Evolutionary conservation across 2,797 vertebrate species (phyloP), one percentile per base, ranked within the genome.

Genomic region (Sebastes itinus): DNA sequence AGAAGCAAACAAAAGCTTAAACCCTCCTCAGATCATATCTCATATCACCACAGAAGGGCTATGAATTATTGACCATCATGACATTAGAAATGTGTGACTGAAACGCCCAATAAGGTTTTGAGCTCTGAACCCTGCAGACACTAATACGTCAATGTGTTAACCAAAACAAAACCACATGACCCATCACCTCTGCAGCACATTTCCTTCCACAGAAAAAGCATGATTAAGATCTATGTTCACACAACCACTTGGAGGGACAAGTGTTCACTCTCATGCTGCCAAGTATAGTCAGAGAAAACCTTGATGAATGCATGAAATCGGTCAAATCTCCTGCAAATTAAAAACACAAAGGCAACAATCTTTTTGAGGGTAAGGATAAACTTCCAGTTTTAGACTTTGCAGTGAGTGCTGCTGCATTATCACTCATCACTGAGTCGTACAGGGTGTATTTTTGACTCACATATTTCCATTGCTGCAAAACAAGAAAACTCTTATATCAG

Each of bases 91-190:
- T 23, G 14, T 63, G 28, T 64, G 7, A 30, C 4, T 3, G 30
- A 54, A 46, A 33, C 0, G 7, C 2, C 1, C 6, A 62, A 35
- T 22, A 20, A n/a, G 2, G 0, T 23, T 52, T 59, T 3, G 7
- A 72, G 28, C 46, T 85, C 0, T 62, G 30, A 66, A 22, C 12
- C 2, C n/a, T 69, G 65, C 28, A 62, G 32, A 81, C 42, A 60
- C 28, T 8, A 9, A 78, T 20, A 70, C 49, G 54, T 77, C 30
- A 79, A 6, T 20, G 28, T 79, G 81, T 86, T 92, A 88, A 87
- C 78, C 87, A 90, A 90, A 93, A 94, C 84, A 93, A 90, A 92
- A 91, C 86, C 91, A 91, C 93, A 94, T 90, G 87, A 88, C 82
- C 71, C 33, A 49, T 75, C 68, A 63, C 61, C 5, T 73, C 85